Percentiles rank a stretch among this genome's conserved stretches.
phyloP scores from a whole-genome alignment of 2,888 invertebrate genomes.

The Vannuccia rotundouncinata region DNA sequence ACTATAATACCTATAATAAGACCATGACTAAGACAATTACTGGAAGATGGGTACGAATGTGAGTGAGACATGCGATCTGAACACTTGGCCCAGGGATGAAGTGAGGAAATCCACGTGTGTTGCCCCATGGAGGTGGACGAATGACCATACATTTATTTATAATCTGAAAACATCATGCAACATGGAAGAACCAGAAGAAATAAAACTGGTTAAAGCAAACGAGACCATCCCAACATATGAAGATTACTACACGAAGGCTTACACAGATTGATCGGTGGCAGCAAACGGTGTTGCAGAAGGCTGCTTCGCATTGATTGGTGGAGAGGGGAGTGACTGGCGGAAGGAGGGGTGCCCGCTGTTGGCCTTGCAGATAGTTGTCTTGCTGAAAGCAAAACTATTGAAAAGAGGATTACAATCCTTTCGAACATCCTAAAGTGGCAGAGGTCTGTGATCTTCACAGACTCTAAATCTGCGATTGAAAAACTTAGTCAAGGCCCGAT shows the following conservation, averaged over 20 bases:
- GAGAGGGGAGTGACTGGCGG: background rate
- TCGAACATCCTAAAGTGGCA: constrained; percentile 44
- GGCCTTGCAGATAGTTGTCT: background rate
- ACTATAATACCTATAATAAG: no score
- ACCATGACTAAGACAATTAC: no score
- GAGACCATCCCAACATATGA: background rate
- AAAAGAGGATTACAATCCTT: background rate
- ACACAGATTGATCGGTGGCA: background rate
- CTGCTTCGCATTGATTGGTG: background rate
- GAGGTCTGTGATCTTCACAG: background rate
- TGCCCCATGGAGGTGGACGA: background rate
- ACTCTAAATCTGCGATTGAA: background rate
- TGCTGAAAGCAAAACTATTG: background rate
- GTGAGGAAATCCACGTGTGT: background rate
- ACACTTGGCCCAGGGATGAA: background rate
- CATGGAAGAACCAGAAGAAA: background rate
- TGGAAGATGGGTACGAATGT: background rate
- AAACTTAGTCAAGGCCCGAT: no score
- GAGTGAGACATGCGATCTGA: background rate
- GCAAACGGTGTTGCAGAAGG: no score
- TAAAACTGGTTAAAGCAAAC: background rate
- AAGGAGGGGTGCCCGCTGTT: background rate
- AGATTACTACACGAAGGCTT: background rate
- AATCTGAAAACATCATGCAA: background rate
- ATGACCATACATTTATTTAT: background rate